Evolutionary conservation across 2,888 invertebrate species (phyloP), one percentile per base, ranked within the genome.

Genomic region (Tachystola acroxantha): DNA sequence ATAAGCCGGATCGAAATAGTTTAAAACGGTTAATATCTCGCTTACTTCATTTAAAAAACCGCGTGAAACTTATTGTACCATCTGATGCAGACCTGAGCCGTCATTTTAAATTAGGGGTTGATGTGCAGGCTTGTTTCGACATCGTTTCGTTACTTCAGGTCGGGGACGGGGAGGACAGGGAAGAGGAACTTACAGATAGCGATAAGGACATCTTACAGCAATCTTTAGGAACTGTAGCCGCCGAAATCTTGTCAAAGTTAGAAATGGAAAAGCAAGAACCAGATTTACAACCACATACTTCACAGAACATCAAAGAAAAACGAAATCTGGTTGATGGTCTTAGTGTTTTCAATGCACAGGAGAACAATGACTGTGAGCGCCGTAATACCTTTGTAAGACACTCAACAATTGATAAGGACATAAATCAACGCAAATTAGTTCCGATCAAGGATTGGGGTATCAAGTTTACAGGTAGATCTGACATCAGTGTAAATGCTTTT

Each of bases 401-500:
- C n/a, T 32, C 32, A 4, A 32, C 22, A 7, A 1, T 32, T 14
- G 32, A 32, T 10, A 6, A 11, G 16, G 32, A 32, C 2, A 10
- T 11, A 2, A 6, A 1, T 11, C 32, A 25, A 7, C 5, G 39
- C 6, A 39, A 39, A 13, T 11, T 39, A n/a, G 29, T 36, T 7
- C 39, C 39, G 1, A 29, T 39, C 2, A 39, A 33, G 9, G 32
- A 39, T 12, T 39, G 39, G 39, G 39, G 39, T 9, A 10, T 39
- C 1, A 32, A 39, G 10, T 39, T 36, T 28, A 10, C 28, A 0
- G 39, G 39, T 1, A 19, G 19, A n/a, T 27, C 29, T 2, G 16
- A 10, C 19, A 4, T 32, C 11, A 39, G 39, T 12, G 16, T 39
- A 7, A 39, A 39, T 16, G 39, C 36, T 1, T 39, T 39, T 13